These are phyloP conservation scores for Dendrolimus houi DNA, from an alignment of 2,888 invertebrate genomes.

Conservation along the genomic window DNA sequence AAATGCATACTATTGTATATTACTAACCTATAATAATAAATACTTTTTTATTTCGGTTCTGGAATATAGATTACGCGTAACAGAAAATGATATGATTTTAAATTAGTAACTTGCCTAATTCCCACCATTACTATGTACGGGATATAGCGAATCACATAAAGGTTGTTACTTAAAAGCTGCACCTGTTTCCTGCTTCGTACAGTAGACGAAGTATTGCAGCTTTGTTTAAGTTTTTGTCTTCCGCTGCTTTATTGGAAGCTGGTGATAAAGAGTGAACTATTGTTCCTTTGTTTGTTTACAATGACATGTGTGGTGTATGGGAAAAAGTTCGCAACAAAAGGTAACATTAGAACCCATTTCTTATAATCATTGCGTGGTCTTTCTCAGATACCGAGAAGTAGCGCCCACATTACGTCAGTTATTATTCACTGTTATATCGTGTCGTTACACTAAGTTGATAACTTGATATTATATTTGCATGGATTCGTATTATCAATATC, in stretches of 20 bases:
- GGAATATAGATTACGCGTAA: too few relatives aligned
- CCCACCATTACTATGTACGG: background rate
- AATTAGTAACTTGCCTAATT: too few relatives aligned
- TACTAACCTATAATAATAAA: too few relatives aligned
- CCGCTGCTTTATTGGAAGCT: constrained; percentile 35
- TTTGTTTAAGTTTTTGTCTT: constrained; percentile 47
- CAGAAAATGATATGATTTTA: too few relatives aligned
- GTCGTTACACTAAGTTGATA: too few relatives aligned
- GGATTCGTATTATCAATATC: too few relatives aligned
- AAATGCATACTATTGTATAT: too few relatives aligned
- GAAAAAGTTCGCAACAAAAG: constrained; percentile 4
- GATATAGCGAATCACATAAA: background rate
- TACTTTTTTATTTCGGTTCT: too few relatives aligned
- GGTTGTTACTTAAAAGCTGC: constrained; percentile 12
- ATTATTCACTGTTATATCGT: too few relatives aligned
- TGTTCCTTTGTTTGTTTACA: background rate
- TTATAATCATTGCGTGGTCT: background rate
- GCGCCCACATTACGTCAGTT: too few relatives aligned
- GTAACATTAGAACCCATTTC: background rate
- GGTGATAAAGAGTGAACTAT: constrained; percentile 5
- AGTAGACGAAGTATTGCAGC: constrained; percentile 33
- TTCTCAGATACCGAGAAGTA: background rate
- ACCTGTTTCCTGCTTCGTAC: constrained; percentile 38
- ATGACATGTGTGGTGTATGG: constrained; percentile 6
- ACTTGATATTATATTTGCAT: too few relatives aligned